Evolutionary conservation across 2,888 invertebrate species (phyloP), one percentile per base, ranked within the genome.

Genomic region (Trichogramma evanescens): DNA sequence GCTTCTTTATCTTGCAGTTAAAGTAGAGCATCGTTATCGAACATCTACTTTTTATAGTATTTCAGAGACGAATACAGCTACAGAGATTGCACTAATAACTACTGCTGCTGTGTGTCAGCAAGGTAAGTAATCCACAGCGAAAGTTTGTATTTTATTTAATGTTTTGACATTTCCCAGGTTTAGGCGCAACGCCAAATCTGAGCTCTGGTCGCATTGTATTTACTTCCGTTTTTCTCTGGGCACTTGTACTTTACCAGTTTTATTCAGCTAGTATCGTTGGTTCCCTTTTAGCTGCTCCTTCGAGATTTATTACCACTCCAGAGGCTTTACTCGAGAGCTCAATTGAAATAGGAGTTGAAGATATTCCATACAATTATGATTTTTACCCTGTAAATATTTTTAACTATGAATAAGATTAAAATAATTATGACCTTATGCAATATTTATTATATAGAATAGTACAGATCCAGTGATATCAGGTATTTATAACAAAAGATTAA

Each of bases 391-490:
- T 74, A 65, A 62, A 59, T 66, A n/a, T 44, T 42, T 53, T 9
- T 42, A 1, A 13, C 2, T 26, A 26, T n/a, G 8, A 39, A 26
- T 26, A 42, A 9, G 1, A 6, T 38, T 40, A 51, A 8, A 45
- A 45, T 45, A 45, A 45, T 45, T 8, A 45, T 45, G n/a, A 45
- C 45, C 8, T 8, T 26, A 8, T 4, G 26, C 53, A 13, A 5
- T 52, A 45, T 6, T 9, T 44, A 8, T 44, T 6, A 6, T 50
- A 39, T 42, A 88, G 88, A 82, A 82, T 64, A 86, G 87, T 8
- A 84, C 82, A 40, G 86, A 88, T 71, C 84, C 84, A 0, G 77
- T 82, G 39, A 83, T 85, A 2, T 72, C 82, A 59, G 78, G 83
- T 65, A 74, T 89, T 13, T 86, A 83, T 71, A 74, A 80, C 6